Evolutionary conservation across 2,888 invertebrate genomes (phyloP).

Genomic region (Linnaemya tessellans): DNA sequence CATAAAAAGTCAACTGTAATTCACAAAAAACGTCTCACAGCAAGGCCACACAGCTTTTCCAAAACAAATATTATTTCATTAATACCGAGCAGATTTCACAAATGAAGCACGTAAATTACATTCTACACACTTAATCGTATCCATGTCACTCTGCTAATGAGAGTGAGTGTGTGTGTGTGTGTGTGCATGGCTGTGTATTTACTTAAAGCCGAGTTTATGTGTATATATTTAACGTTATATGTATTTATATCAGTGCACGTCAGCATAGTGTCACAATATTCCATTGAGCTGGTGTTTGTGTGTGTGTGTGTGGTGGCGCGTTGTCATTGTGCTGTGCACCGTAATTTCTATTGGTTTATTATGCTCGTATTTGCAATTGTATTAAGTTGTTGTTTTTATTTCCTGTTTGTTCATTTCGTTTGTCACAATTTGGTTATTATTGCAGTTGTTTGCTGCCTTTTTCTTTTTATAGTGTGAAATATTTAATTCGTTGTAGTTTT

Average conservation of each 20-base stretch:
- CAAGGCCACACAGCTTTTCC: not conserved
- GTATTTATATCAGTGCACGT: conserved; percentile 18
- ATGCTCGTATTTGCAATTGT: conserved; percentile 34
- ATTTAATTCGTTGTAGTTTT: conserved; percentile 55
- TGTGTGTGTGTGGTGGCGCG: not conserved
- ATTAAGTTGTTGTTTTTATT: conserved; percentile 48
- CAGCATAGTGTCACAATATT: conserved; percentile 42
- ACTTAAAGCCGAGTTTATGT: not conserved
- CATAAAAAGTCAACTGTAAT: not conserved
- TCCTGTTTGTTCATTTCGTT: conserved; percentile 14
- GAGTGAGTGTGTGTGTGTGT: not conserved
- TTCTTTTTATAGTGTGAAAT: conserved; percentile 52
- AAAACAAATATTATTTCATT: conserved; percentile 9
- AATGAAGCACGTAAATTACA: conserved; percentile 50
- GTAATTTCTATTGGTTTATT: conserved; percentile 55
- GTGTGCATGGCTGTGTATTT: not conserved
- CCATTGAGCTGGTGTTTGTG: not conserved
- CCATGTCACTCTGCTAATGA: not conserved
- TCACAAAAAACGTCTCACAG: not conserved
- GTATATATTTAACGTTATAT: conserved; percentile 29
- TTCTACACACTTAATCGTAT: conserved; percentile 1
- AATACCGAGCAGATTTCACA: conserved; percentile 27
- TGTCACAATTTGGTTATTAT: conserved; percentile 20
- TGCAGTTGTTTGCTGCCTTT: conserved; percentile 12
- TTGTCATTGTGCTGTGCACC: conserved; percentile 4